Conservation (phyloP, 30 jellyfish, hydroid and myxozoan species). For the Phacellophora camtschatica region DNA sequence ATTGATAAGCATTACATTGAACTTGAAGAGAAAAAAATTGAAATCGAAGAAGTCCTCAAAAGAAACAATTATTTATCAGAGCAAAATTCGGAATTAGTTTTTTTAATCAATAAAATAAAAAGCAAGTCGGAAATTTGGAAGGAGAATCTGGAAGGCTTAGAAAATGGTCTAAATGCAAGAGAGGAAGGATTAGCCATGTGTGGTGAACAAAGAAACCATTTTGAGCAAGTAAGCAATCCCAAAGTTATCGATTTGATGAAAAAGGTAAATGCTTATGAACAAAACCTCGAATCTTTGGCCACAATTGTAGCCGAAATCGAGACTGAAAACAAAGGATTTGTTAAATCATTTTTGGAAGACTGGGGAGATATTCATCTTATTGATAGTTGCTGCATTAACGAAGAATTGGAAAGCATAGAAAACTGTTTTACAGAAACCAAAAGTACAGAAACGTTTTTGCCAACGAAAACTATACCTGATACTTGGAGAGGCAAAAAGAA, state of each 20-base stretch:
- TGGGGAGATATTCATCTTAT: too few relatives aligned
- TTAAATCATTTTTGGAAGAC: too few relatives aligned
- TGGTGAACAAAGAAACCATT: neutral
- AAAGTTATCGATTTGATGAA: neutral
- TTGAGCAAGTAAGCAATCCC: neutral
- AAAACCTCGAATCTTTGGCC: neutral
- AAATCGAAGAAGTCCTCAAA: neutral
- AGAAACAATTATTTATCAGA: neutral
- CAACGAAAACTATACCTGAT: too few relatives aligned
- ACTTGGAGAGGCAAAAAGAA: too few relatives aligned
- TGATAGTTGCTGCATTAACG: too few relatives aligned
- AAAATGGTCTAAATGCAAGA: neutral
- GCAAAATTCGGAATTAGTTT: neutral
- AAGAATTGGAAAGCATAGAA: too few relatives aligned
- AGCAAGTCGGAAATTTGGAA: conserved; percentile 8
- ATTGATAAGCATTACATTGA: conserved; percentile 22
- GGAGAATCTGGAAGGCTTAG: neutral
- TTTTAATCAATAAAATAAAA: neutral
- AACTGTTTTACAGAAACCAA: too few relatives aligned
- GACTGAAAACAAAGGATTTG: neutral
- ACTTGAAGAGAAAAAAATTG: neutral
- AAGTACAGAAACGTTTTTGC: too few relatives aligned
- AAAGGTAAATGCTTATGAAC: neutral
- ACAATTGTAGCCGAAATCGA: neutral
- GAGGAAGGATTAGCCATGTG: neutral